A percentile compares a stretch with the other conserved stretches of the same genome.
Conservation (phyloP, 2,113 vertebrate species). For the Passer montanus region DNA sequence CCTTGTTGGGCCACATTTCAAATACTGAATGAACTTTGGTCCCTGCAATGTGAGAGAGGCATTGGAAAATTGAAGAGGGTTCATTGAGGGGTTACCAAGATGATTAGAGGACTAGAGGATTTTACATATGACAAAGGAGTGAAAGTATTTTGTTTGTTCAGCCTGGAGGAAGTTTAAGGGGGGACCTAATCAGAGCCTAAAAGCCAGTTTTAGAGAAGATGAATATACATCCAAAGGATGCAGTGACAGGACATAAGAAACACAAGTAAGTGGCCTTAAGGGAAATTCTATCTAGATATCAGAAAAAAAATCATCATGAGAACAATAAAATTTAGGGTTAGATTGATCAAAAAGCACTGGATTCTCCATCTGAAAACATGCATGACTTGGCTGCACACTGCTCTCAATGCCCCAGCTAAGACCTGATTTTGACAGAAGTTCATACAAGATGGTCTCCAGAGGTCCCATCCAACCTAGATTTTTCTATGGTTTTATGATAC, state of each 20-base stretch:
- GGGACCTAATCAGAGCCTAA: neutral
- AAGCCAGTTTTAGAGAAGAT: neutral
- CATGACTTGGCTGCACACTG: neutral
- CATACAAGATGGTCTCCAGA: neutral
- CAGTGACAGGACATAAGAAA: neutral
- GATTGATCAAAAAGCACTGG: neutral
- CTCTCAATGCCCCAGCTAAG: neutral
- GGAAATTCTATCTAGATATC: neutral
- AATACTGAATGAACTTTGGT: neutral
- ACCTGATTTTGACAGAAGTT: neutral
- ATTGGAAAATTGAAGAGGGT: neutral
- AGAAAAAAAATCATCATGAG: neutral
- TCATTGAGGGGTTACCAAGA: neutral
- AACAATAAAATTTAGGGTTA: neutral
- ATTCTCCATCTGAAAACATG: neutral
- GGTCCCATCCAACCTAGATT: neutral
- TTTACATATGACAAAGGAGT: neutral
- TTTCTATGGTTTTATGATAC: neutral
- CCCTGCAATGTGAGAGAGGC: neutral
- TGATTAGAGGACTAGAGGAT: neutral
- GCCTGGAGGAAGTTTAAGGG: neutral
- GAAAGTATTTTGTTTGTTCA: neutral
- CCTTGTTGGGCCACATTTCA: neutral
- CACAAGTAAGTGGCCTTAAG: neutral
- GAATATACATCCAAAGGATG: neutral